Base-by-base conservation (phyloP, 2,888 invertebrate species). In the Megaustenia siamemsis region DNA sequence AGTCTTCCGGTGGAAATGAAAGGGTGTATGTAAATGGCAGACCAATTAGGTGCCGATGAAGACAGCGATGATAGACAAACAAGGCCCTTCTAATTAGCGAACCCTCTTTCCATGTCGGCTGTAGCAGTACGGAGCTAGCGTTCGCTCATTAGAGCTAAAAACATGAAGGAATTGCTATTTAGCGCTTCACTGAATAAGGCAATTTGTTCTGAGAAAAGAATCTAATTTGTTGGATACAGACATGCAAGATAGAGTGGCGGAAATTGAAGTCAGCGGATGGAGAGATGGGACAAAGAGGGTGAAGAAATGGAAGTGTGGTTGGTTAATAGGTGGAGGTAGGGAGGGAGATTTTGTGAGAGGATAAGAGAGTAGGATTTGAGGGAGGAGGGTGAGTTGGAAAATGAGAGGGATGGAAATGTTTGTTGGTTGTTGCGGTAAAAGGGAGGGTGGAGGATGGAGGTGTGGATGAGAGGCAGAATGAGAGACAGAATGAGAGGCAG, bases 121-220 rank as follows among this genome's bases (percentile, higher is more conserved):
- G n/a, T 32, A 80, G 32, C 45, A 12, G 35, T 43, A 66, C 38
- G 75, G 32, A 82, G 82, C 45, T 63, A 75, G 82, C 75, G 45
- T 18, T 38, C 43, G 82, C 82, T 82, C 75, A 82, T 82, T 82
- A 82, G 82, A 66, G 82, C 45, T 75, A 75, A 82, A 82, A 82
- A 82, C 73, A 75, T 63, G 75, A 32, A 75, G 82, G 75, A 82
- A 49, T 63, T 82, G 63, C 75, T 66, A 75, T 82, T 82, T 82
- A 82, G 40, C 81, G 82, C 82, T 63, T 38, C 82, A 82, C 18
- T 82, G 82, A 69, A 81, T 81, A 71, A 60, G 40, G 71, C 81
- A 81, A 81, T 81, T 81, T 81, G 60, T 38, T 71, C 40, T 0
- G 71, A 60, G 40, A 73, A 43, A 43, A 63, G 78, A 78, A 78